These are phyloP conservation scores for Notocelia uddmanniana DNA, from an alignment of 2,888 invertebrate species.

Conservation along the genomic window DNA sequence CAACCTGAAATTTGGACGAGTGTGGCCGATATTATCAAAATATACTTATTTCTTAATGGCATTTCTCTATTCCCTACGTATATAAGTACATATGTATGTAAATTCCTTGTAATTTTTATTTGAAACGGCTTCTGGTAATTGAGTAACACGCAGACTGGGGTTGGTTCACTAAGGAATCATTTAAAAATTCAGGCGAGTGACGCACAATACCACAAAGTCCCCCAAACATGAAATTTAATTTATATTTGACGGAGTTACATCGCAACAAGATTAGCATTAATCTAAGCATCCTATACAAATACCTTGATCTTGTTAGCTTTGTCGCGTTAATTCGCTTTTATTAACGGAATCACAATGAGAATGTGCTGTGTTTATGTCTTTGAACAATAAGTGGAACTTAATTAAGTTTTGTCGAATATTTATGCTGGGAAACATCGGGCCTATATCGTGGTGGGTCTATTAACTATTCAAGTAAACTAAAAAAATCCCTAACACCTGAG, in stretches of 20 bases:
- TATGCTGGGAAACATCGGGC: background rate
- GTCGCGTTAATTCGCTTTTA: constrained; percentile 39
- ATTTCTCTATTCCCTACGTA: no score
- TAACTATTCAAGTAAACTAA: no score
- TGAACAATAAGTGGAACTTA: background rate
- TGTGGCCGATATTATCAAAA: no score
- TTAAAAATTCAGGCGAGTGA: background rate
- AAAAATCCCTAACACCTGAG: no score
- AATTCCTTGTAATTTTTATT: background rate
- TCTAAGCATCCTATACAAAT: constrained; percentile 45
- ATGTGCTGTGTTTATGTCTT: constrained; percentile 20
- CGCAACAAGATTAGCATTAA: constrained; percentile 44
- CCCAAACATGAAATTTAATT: constrained; percentile 45
- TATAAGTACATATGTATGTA: no score
- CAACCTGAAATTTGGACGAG: no score
- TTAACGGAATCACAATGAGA: constrained; percentile 40
- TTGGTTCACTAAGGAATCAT: background rate
- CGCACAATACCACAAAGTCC: constrained; percentile 31
- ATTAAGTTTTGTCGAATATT: background rate
- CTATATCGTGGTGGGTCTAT: no score
- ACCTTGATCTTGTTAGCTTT: constrained; percentile 45
- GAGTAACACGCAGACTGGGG: background rate
- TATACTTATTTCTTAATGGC: no score
- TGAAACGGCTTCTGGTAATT: background rate
- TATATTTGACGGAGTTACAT: constrained; percentile 39